A percentile compares a stretch with the other conserved stretches of the same genome.
These are phyloP conservation scores for Vulpes lagopus DNA, from an alignment of 2,113 vertebrate species.

Conservation along the genomic window DNA sequence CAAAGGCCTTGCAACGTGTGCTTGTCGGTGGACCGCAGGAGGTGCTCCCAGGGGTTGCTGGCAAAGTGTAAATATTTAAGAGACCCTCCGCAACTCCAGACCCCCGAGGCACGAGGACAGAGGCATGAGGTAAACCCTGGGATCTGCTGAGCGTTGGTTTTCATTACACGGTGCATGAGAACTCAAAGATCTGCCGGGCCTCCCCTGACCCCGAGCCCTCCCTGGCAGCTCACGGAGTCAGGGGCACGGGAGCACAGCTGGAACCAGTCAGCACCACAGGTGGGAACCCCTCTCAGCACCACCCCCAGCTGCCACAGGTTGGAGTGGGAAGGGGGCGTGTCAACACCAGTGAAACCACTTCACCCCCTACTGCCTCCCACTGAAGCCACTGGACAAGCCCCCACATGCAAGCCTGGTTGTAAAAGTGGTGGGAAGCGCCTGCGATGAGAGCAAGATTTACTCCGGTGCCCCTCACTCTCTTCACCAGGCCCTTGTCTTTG, in stretches of 20 bases:
- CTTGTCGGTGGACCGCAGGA: fast-evolving
- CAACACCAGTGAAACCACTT: not conserved
- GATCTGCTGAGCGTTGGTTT: not conserved
- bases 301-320: not conserved
- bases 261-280: not conserved
- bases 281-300: not conserved
- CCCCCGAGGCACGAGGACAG: too few species aligned
- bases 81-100: not conserved
- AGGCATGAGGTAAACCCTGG: fast-evolving
- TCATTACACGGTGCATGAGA: not conserved
- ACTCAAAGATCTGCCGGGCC: not conserved
- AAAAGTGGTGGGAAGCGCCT: not conserved
- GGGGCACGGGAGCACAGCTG: not conserved
- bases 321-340: not conserved
- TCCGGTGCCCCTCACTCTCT: not conserved
- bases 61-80: not conserved
- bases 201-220: not conserved
- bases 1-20: not conserved
- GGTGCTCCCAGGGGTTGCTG: not conserved
- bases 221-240: not conserved
- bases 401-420: too few species aligned
- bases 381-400: not conserved
- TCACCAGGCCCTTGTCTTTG: fast-evolving
- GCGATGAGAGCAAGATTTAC: not conserved
- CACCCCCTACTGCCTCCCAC: not conserved